Conservation (phyloP, 1,140 invertebrate genomes). For the Leptinotarsa defecta region DNA sequence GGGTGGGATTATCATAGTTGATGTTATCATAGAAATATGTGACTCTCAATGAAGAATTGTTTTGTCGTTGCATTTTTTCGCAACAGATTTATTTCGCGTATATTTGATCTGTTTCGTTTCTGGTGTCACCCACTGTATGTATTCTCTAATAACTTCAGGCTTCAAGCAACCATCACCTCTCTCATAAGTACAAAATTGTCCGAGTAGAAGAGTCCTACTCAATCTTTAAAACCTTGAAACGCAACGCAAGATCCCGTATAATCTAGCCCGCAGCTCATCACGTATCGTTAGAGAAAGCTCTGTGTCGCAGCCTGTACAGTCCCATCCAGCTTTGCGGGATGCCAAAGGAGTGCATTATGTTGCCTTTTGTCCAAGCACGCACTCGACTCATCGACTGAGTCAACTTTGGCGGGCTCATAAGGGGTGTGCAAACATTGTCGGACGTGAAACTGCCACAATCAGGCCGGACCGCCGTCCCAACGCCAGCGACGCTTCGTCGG, state of each 20-base stretch:
- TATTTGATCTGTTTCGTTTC: no score
- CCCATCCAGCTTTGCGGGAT: not conserved
- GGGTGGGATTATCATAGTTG: no score
- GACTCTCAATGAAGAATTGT: no score
- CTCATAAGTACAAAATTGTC: no score
- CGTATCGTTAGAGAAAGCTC: not conserved
- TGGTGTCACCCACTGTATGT: no score
- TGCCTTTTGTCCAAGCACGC: constrained; percentile 51
- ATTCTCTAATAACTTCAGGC: no score
- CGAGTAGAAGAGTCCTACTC: no score
- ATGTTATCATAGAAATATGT: no score
- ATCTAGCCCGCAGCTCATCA: not conserved
- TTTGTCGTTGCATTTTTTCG: no score
- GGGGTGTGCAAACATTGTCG: constrained; percentile 46
- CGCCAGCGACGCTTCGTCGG: constrained; percentile 1
- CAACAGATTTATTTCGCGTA: no score
- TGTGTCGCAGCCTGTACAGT: not conserved
- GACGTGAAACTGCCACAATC: constrained; percentile 44
- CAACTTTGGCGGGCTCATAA: constrained; percentile 48
- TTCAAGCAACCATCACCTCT: no score
- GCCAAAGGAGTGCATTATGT: constrained; percentile 36
- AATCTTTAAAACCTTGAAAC: no score
- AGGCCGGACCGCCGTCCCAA: constrained; percentile 33
- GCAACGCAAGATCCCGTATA: not conserved
- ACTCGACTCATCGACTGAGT: constrained; percentile 50